Base-by-base conservation (phyloP, 1,140 invertebrate species). In the Manduca sexta region DNA sequence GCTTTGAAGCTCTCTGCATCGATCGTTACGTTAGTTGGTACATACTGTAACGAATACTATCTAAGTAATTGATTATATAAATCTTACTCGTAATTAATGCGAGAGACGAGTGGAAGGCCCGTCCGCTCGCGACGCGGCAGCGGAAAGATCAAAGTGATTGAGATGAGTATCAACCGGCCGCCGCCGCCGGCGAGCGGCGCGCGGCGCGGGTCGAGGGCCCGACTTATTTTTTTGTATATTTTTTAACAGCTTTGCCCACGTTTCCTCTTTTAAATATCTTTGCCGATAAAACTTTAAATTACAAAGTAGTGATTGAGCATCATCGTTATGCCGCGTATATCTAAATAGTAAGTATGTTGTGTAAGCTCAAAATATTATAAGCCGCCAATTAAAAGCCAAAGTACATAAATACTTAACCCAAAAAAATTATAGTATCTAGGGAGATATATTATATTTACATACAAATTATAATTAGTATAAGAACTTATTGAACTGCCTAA, bases 151-250 rank as follows among this genome's bases (percentile, higher is more conserved):
- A 82, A 79, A 79, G 70, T 47, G 38, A 30, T 45, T 45, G 45
- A 76, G 78, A 82, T 82, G 73, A 73, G 62, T 74, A 80, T 74
- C 73, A 68, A 45, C 53, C 51, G 44, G 45, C 45, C 43, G 43
- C 52, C 47, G 48, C 61, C 61, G 64, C 60, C 55, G 56, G 56
- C 67, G n/a, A n/a, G n/a, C n/a, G n/a, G n/a, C n/a, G n/a, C n/a
- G 52, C 55, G 49, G 58, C 67, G 60, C 64, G 56, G 60, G 47
- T 59, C 52, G 62, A 63, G 57, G 49, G 60, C 67, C 64, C 64
- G 69, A 34, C 33, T 49, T 39, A 52, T 45, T 45, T 55, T 49
- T 54, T 54, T 49, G 33, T 55, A 41, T 45, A 48, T 49, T 59
- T 66, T 64, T 65, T 64, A 68, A 46, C 48, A 56, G 43, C 52